phyloP scores from a whole-genome alignment of 2,797 vertebrate species.

The Labeo calbasu region DNA sequence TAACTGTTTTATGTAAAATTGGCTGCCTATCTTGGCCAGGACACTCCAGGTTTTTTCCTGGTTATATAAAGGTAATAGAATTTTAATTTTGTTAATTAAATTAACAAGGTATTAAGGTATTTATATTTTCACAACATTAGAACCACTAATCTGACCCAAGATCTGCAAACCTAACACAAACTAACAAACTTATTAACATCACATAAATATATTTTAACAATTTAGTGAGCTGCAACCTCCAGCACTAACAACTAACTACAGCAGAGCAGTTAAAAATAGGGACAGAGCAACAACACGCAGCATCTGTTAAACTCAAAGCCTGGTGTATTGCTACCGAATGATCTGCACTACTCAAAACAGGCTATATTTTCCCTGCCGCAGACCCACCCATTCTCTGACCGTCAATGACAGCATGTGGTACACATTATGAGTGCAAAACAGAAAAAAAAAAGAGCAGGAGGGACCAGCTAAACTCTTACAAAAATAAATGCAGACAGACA shows the following conservation, averaged over 20 bases:
- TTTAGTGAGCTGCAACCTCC: neutral
- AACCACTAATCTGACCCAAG: neutral
- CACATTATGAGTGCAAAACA: conserved; percentile 9
- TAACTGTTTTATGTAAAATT: too few species aligned
- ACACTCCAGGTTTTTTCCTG: too few species aligned
- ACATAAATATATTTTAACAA: neutral
- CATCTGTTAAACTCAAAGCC: conserved; percentile 24
- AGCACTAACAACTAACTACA: conserved; percentile 12
- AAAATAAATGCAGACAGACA: conserved; percentile 15
- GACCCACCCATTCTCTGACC: conserved; percentile 29
- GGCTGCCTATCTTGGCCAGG: too few species aligned
- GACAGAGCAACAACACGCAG: neutral
- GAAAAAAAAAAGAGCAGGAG: neutral
- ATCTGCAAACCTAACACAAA: neutral
- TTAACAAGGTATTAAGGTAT: too few species aligned
- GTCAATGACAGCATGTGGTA: conserved; percentile 26
- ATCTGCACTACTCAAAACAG: conserved; percentile 21
- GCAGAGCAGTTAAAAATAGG: neutral
- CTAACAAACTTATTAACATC: neutral
- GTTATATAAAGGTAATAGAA: too few species aligned
- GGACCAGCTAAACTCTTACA: neutral
- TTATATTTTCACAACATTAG: neutral
- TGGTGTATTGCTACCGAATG: conserved; percentile 18
- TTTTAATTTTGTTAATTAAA: too few species aligned
- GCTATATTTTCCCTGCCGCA: conserved; percentile 14